phyloP scores from a whole-genome alignment of 2,113 vertebrate genomes.

The Peromyscus leucopus region DNA sequence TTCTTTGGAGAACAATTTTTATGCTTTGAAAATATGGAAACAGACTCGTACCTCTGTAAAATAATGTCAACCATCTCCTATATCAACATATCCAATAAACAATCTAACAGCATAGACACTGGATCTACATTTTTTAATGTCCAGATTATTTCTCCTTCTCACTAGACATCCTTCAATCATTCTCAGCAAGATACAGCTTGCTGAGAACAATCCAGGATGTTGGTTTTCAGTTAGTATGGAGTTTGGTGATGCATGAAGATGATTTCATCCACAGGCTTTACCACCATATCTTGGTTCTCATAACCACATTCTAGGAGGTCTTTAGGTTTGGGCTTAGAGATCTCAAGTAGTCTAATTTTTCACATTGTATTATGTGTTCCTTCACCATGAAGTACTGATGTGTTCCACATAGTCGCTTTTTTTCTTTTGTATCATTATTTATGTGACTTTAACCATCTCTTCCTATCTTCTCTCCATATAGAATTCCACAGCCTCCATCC shows the following conservation, averaged over 20 bases:
- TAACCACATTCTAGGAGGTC: too few relatives aligned
- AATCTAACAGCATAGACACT: too few relatives aligned
- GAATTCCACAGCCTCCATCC: background rate
- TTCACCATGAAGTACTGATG: background rate
- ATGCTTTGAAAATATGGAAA: background rate
- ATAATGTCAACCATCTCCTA: fast-evolving
- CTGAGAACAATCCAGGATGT: fast-evolving
- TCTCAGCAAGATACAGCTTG: too few relatives aligned
- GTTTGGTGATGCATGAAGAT: too few relatives aligned
- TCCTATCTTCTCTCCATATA: background rate
- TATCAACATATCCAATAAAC: fast-evolving
- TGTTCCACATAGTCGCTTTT: background rate
- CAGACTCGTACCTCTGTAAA: background rate
- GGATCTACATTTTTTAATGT: background rate
- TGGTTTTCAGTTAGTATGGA: background rate
- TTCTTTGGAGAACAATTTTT: too few relatives aligned
- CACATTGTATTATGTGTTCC: background rate
- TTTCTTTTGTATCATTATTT: background rate
- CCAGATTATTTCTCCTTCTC: background rate
- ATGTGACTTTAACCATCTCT: background rate
- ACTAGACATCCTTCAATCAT: fast-evolving
- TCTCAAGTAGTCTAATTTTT: too few relatives aligned
- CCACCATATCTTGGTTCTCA: too few relatives aligned
- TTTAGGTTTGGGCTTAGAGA: too few relatives aligned
- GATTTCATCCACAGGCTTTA: too few relatives aligned